Evolutionary conservation across 2,113 vertebrate genomes (phyloP).

Genomic region (Misgurnus anguillicaudatus): DNA sequence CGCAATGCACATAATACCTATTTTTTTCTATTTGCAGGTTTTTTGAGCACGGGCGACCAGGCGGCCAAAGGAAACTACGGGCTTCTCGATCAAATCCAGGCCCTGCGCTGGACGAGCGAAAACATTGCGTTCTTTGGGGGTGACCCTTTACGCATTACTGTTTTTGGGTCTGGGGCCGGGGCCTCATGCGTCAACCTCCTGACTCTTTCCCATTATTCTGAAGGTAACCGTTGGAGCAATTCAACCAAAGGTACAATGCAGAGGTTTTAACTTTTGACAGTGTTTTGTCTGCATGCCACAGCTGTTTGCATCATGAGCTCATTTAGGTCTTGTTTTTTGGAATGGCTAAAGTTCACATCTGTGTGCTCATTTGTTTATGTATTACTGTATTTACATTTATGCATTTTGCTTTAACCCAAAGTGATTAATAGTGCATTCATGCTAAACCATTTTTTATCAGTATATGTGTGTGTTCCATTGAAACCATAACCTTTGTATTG

Average conservation of each 20-base stretch:
- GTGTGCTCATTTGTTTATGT: background rate
- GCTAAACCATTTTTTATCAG: too few relatives aligned
- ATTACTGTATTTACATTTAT: too few relatives aligned
- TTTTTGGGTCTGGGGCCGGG: conserved; percentile 97
- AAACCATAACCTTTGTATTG: too few relatives aligned
- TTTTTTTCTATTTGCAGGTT: conserved; percentile 78
- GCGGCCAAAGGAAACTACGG: conserved; percentile 98
- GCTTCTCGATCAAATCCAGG: conserved; percentile 94
- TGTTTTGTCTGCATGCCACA: conserved; percentile 87
- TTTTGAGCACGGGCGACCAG: conserved; percentile 98
- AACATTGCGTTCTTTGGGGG: conserved; percentile 98
- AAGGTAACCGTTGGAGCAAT: conserved; percentile 99
- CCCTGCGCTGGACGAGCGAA: conserved; percentile 98
- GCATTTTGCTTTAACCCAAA: too few relatives aligned
- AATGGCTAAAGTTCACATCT: conserved; percentile 43
- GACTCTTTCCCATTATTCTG: conserved; percentile 99
- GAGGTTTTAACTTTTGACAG: conserved; percentile 81
- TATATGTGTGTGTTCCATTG: too few relatives aligned
- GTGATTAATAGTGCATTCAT: too few relatives aligned
- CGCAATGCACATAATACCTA: background rate
- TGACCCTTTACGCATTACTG: conserved; percentile 96
- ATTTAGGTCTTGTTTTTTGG: conserved; percentile 54
- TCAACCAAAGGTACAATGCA: conserved; percentile 98
- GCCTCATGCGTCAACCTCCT: conserved; percentile 98
- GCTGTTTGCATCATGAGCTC: conserved; percentile 74